phyloP scores from a whole-genome alignment of 2,797 vertebrate species.

The Poeciliopsis presidionis region DNA sequence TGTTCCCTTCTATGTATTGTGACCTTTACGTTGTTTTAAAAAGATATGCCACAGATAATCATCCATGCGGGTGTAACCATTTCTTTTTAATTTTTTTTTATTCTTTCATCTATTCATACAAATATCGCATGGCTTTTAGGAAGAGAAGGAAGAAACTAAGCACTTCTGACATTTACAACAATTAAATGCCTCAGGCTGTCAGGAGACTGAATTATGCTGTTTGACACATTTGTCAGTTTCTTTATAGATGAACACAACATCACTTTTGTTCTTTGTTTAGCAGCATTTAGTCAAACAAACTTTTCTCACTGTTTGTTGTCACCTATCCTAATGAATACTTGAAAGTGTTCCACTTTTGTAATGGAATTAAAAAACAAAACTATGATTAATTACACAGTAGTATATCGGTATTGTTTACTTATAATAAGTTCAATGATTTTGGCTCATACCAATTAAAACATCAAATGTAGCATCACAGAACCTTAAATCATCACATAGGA shows the following conservation, averaged over 20 bases:
- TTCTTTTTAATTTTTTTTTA: constrained; percentile 4
- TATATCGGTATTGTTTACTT: not conserved
- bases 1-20: constrained; percentile 6
- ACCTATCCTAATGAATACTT: not conserved
- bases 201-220: constrained; percentile 19
- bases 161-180: constrained; percentile 35
- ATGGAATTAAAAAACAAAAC: too few species aligned
- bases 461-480: not conserved
- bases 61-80: constrained; percentile 16
- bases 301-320: not conserved
- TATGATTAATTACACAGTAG: not conserved
- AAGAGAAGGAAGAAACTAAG: constrained; percentile 30
- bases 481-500: not conserved
- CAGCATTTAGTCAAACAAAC: not conserved
- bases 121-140: constrained; percentile 26
- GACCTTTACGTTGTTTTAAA: constrained; percentile 25
- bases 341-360: too few species aligned
- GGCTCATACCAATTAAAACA: not conserved
- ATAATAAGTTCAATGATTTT: not conserved
- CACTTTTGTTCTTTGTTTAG: constrained; percentile 2
- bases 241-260: constrained; percentile 9
- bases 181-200: constrained; percentile 24
- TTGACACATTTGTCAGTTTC: constrained; percentile 28
- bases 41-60: constrained; percentile 22
- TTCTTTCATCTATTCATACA: constrained; percentile 28